phyloP scores from a whole-genome alignment of 2,113 vertebrate genomes.

The Aplodontia rufa region DNA sequence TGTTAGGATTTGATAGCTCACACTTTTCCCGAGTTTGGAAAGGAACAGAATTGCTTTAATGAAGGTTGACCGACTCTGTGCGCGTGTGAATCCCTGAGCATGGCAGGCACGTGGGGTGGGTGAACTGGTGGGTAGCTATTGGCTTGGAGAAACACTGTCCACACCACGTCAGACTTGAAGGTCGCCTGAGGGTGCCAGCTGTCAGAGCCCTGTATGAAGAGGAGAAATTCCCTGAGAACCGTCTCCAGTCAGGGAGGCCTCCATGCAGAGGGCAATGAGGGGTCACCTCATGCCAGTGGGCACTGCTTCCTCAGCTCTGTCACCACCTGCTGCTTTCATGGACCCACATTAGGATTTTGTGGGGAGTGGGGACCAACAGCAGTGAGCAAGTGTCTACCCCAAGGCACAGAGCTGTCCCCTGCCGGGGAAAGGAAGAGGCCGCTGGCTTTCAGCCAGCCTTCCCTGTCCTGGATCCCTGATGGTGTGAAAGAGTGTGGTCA shows the following conservation, averaged over 20 bases:
- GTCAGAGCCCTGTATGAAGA: background rate
- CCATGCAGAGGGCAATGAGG: too few species aligned
- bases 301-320: background rate
- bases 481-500: too few species aligned
- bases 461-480: too few species aligned
- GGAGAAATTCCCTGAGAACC: background rate
- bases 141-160: too few species aligned
- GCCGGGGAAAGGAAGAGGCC: background rate
- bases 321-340: accelerated
- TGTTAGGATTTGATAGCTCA: background rate
- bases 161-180: too few species aligned
- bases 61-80: background rate
- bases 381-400: background rate
- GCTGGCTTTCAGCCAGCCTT: too few species aligned
- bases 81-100: background rate
- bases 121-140: accelerated
- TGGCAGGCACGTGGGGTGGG: accelerated
- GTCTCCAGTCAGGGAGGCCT: too few species aligned
- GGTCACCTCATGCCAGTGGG: too few species aligned
- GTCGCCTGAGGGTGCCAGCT: background rate
- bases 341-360: accelerated
- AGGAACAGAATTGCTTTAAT: accelerated
- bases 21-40: background rate
- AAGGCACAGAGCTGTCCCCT: background rate
- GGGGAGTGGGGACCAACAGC: background rate